phyloP scores from a whole-genome alignment of 1,140 invertebrate genomes.

The Agrilus planipennis region DNA sequence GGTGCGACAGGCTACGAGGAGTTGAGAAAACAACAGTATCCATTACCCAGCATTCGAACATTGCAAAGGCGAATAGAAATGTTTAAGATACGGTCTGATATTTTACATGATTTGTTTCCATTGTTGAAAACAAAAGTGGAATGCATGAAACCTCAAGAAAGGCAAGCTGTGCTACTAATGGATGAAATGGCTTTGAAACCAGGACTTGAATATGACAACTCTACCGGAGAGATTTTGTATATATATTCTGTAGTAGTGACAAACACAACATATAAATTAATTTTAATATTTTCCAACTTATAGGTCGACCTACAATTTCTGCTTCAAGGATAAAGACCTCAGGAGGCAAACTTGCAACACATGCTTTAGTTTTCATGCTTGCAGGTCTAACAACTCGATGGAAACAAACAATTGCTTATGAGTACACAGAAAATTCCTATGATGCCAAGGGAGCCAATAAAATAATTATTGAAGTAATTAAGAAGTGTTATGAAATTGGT shows the following conservation, averaged over 20 bases:
- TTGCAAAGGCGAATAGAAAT: conserved; percentile 8
- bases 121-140: conserved; percentile 2
- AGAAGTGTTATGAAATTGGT: neutral
- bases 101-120: conserved; percentile 10
- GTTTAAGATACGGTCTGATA: conserved; percentile 11
- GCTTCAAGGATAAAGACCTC: conserved; percentile 1
- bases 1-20: conserved; percentile 11
- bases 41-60: conserved; percentile 10
- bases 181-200: conserved; percentile 11
- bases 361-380: conserved; percentile 12
- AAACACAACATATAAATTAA: neutral
- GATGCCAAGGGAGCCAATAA: neutral
- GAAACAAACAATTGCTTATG: conserved; percentile 9
- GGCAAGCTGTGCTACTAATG: conserved; percentile 6
- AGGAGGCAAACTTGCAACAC: conserved; percentile 4
- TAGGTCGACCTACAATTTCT: conserved; percentile 5
- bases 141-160: conserved; percentile 4
- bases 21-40: conserved; percentile 7
- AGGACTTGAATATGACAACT: conserved; percentile 6
- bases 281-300: neutral
- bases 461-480: conserved; percentile 4
- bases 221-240: neutral
- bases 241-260: neutral
- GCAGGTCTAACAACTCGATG: conserved; percentile 5
- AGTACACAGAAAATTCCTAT: conserved; percentile 7